Evolutionary conservation across 1,140 invertebrate genomes (phyloP), one percentile per base, ranked within the genome.

Genomic region (Drosophila mauritiana): DNA sequence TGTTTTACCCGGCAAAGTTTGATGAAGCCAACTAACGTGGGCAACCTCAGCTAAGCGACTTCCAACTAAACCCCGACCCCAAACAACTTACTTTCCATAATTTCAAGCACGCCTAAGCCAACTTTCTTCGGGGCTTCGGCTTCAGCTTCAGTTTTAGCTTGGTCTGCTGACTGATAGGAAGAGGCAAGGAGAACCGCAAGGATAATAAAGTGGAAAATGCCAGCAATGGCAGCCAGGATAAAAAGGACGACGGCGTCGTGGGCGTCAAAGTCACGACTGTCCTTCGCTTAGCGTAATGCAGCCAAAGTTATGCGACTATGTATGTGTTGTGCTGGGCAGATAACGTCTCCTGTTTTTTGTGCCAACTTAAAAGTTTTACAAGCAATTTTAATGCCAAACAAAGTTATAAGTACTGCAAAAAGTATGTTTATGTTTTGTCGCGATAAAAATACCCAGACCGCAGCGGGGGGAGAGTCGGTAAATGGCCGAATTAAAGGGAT

Each of bases 321-420:
- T 69, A 49, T 46, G 48, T 62, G 25, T 43, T 68, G 43, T 55
- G 56, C 40, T 17, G 37, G 59, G 7, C 59, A 67, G 63, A 67
- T 67, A 67, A 49, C 25, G 63, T 62, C 57, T 48, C 15, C 52
- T 42, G 27, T 5, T 78, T 67, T 67, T 76, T 81, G 67, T 69
- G 74, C 65, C 57, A 86, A 88, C 68, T 82, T 78, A 64, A 79
- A 86, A 86, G 78, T 86, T 86, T 88, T 86, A 82, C 82, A 88
- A 86, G 83, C 82, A 88, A 83, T 88, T 86, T 86, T 88, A 86
- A 86, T 86, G 83, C 82, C 83, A 75, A 63, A 63, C 78, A 88
- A 86, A 86, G 83, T 86, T 86, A 83, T 86, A 86, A 86, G 82
- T 83, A 86, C 83, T 76, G 75, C 56, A 78, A 75, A 86, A 85